These are phyloP conservation scores for Ganaspis brasiliensis DNA, from an alignment of 2,888 invertebrate genomes.

Conservation along the genomic window DNA sequence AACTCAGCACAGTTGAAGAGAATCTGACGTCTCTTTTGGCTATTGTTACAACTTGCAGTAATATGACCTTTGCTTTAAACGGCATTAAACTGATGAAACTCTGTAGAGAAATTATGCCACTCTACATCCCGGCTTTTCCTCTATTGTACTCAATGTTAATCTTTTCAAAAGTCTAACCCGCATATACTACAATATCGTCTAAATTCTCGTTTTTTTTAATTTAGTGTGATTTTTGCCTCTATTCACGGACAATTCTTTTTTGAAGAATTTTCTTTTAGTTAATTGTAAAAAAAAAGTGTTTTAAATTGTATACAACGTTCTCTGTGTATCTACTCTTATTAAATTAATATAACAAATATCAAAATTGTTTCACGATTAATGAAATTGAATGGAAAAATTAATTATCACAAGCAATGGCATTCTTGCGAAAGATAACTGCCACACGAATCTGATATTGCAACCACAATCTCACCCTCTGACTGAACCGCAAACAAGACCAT, in stretches of 20 bases:
- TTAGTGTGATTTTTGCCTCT: not conserved
- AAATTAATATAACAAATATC: too few relatives aligned
- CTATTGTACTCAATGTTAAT: constrained; percentile 21
- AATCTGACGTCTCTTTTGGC: constrained; percentile 68
- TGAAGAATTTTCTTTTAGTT: too few relatives aligned
- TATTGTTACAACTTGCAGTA: constrained; percentile 70
- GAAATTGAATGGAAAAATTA: not conserved
- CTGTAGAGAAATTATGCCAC: constrained; percentile 35
- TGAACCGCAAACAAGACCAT: constrained; percentile 58
- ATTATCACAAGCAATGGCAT: constrained; percentile 25
- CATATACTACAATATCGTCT: constrained; percentile 7
- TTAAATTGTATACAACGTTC: too few relatives aligned
- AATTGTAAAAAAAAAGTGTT: too few relatives aligned
- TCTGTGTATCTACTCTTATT: too few relatives aligned
- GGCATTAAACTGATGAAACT: constrained; percentile 39
- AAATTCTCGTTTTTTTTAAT: too few relatives aligned
- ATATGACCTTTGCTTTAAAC: constrained; percentile 34
- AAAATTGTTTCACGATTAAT: not conserved
- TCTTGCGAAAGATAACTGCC: constrained; percentile 52
- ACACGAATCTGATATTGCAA: constrained; percentile 55
- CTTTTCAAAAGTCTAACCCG: constrained; percentile 1
- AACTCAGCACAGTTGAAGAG: constrained; percentile 55
- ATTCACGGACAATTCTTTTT: not conserved
- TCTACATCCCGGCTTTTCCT: constrained; percentile 15
- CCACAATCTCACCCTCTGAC: constrained; percentile 45